phyloP scores from a whole-genome alignment of 2,888 invertebrate species.

The Blera fallax region DNA sequence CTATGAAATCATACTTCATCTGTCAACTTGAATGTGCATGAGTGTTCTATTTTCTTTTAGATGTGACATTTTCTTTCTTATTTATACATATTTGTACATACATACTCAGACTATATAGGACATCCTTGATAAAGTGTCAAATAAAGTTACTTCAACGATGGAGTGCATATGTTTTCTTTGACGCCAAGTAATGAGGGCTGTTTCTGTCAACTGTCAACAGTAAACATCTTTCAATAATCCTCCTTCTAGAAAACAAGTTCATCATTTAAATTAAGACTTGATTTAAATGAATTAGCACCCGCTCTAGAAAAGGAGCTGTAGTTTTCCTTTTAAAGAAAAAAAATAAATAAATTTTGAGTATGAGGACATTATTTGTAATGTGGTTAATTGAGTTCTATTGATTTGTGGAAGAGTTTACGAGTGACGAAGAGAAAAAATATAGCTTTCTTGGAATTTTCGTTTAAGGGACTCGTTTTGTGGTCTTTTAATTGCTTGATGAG shows the following conservation, averaged over 20 bases:
- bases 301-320: neutral
- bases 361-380: neutral
- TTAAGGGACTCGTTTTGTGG: neutral
- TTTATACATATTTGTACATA: slow-evolving; percentile 12
- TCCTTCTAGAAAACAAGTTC: neutral
- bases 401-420: neutral
- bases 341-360: neutral
- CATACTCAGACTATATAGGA: neutral
- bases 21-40: slow-evolving; percentile 70
- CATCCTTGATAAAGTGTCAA: neutral
- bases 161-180: neutral
- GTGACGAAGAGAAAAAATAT: neutral
- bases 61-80: slow-evolving; percentile 10
- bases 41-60: slow-evolving; percentile 22
- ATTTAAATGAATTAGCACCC: neutral
- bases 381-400: slow-evolving; percentile 30
- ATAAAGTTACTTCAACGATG: neutral
- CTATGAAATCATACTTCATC: slow-evolving; percentile 56
- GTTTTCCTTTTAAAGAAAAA: too few species aligned
- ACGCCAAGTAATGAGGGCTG: neutral
- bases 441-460: neutral
- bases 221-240: neutral
- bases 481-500: slow-evolving; percentile 28
- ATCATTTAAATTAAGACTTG: neutral
- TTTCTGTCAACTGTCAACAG: slow-evolving; percentile 17